Conservation (phyloP, 2,888 invertebrate genomes). For the Reticulitermes lucifugus region DNA sequence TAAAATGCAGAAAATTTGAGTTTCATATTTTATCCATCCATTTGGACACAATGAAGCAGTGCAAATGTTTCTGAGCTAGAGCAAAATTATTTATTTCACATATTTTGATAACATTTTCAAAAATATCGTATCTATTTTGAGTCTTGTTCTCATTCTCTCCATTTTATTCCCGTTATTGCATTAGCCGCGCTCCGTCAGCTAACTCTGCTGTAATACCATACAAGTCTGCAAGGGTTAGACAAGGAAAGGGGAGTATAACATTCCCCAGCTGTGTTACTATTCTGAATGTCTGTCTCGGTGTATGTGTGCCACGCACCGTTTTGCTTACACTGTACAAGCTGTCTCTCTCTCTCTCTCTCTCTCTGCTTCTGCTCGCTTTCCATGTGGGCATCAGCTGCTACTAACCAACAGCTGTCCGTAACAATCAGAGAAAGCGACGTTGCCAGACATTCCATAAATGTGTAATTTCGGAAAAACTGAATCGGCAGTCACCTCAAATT, state of each 20-base stretch:
- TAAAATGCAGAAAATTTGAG: not conserved
- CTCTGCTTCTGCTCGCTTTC: not conserved
- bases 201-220: not conserved
- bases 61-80: not conserved
- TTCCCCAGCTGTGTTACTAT: conserved; percentile 13
- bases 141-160: not conserved
- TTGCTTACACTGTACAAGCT: not conserved
- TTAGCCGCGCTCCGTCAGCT: not conserved
- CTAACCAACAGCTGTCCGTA: conserved; percentile 41
- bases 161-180: not conserved
- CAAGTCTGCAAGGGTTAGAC: not conserved
- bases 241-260: conserved; percentile 3
- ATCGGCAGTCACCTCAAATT: not conserved
- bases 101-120: not conserved
- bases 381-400: conserved; percentile 46
- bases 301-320: conserved; percentile 27
- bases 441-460: conserved; percentile 39
- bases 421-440: conserved; percentile 44
- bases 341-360: not conserved
- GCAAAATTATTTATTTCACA: not conserved
- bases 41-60: not conserved
- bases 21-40: not conserved
- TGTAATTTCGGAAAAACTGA: conserved; percentile 27
- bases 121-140: not conserved
- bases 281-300: not conserved